Percentiles rank a stretch among this genome's conserved stretches.
Conservation (phyloP, 2,797 vertebrate genomes). For the Sternarchorhynchus goeldii region DNA sequence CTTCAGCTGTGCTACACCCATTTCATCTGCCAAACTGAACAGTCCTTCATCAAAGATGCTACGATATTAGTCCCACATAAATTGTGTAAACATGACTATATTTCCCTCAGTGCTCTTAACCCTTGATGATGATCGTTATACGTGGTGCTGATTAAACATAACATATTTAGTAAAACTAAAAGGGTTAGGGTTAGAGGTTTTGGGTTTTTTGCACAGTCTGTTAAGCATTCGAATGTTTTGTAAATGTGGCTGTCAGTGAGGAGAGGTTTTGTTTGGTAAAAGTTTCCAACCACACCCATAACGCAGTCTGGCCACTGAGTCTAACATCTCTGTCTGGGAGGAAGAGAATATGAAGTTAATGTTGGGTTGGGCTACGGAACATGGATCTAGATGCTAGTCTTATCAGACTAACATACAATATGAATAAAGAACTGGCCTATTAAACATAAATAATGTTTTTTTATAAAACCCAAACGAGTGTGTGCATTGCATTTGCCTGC, state of each 20-base stretch:
- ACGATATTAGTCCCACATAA: constrained; percentile 1
- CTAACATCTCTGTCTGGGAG: constrained; percentile 47
- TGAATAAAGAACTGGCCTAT: constrained; percentile 24
- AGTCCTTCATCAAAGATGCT: constrained; percentile 10
- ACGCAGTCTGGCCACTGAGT: constrained; percentile 32
- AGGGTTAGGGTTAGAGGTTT: not conserved
- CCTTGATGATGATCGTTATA: not conserved
- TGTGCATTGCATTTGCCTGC: not conserved
- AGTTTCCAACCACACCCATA: constrained; percentile 51
- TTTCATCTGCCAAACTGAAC: constrained; percentile 2
- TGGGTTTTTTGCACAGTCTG: constrained; percentile 5
- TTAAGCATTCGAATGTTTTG: not conserved
- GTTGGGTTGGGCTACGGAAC: constrained; percentile 34
- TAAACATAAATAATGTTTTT: constrained; percentile 8
- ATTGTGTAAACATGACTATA: not conserved
- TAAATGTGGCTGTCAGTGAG: constrained; percentile 14
- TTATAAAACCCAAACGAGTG: not conserved
- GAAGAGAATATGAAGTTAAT: constrained; percentile 56
- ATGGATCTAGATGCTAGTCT: constrained; percentile 15
- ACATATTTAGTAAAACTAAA: not conserved
- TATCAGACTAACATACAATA: not conserved
- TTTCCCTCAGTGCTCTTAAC: not conserved
- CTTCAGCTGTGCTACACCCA: constrained; percentile 10
- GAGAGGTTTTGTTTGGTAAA: constrained; percentile 34
- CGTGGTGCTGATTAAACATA: not conserved